phyloP scores from a whole-genome alignment of 2,888 invertebrate species.

The Smittia aterrima region DNA sequence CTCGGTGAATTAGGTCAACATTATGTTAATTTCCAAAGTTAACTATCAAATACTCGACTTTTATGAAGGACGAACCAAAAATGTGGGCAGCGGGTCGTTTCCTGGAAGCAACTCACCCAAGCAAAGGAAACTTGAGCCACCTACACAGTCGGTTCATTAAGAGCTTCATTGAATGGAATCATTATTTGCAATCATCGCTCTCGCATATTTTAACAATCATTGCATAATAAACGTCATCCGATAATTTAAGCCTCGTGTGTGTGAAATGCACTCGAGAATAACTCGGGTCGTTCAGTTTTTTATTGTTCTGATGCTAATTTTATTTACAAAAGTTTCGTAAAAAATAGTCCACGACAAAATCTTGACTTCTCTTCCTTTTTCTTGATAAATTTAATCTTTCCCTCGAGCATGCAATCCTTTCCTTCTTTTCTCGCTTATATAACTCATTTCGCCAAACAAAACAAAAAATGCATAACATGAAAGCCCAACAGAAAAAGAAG shows the following conservation, averaged over 20 bases:
- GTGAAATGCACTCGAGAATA: neutral
- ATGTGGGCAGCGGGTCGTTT: slow-evolving; percentile 12
- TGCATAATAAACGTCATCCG: neutral
- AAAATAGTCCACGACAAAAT: no score
- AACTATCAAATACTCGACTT: slow-evolving; percentile 20
- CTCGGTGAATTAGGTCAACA: slow-evolving; percentile 40
- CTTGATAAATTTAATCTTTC: no score
- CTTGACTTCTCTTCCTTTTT: no score
- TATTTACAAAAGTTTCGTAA: no score
- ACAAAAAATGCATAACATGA: slow-evolving; percentile 5
- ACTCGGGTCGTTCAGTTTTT: no score
- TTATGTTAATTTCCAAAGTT: slow-evolving; percentile 37
- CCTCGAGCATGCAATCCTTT: slow-evolving; percentile 6
- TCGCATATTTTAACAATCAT: neutral
- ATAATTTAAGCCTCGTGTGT: neutral
- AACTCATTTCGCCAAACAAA: neutral
- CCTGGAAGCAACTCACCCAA: slow-evolving; percentile 25
- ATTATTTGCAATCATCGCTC: neutral
- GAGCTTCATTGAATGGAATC: no score
- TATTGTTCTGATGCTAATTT: no score
- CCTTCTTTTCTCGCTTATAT: neutral
- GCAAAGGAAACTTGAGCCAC: neutral
- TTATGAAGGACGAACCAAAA: slow-evolving; percentile 33
- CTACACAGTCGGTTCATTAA: neutral
- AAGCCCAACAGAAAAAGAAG: neutral